Base-by-base conservation (phyloP, 2,888 invertebrate species). In the Sphaerophoria rueppellii region DNA sequence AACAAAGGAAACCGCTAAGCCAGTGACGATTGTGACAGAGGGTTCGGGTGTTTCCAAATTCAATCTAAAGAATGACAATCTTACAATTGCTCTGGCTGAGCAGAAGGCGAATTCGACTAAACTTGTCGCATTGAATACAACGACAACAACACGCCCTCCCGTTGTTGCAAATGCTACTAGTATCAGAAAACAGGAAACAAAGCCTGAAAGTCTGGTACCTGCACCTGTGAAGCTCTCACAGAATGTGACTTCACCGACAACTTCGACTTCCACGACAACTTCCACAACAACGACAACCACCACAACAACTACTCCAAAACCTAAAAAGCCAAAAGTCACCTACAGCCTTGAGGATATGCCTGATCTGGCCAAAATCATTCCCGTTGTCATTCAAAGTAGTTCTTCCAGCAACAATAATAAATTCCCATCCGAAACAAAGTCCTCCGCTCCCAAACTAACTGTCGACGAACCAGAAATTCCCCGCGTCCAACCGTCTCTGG, bases 281-380 rank as follows among this genome's bases (percentile, higher is more conserved):
- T 88, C 88, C 0, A 88, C 88, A 0, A 89, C 89, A 0, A 89
- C 90, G 0, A 89, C 89, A 0, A 89, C 90, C 3, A 88, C 89
- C 1, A 90, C 89, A 0, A 89, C 89, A 7, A 89, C 90, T 0
- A 90, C 90, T n/a, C 89, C 89, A 57, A 92, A 90, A 86, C 92
- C 92, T 9, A 93, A 92, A 79, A 94, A 94, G 88, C 94, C 94
- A 4, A 91, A 90, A n/a, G 89, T 93, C 6, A 93, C 94, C 0
- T 89, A 90, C 55, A 92, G 93, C 63, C 91, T 91, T 74, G 90
- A 90, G 65, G 90, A 93, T 76, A 91, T 92, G 79, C 89, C 89
- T 5, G 87, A 87, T 65, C 80, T 88, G 16, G 88, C 88, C 50
- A 87, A 86, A 24, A 77, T 87, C 54, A 32, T 80, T 16, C 69